Base-by-base conservation (phyloP, 2,113 vertebrate species). In the Clarias batrachus region DNA sequence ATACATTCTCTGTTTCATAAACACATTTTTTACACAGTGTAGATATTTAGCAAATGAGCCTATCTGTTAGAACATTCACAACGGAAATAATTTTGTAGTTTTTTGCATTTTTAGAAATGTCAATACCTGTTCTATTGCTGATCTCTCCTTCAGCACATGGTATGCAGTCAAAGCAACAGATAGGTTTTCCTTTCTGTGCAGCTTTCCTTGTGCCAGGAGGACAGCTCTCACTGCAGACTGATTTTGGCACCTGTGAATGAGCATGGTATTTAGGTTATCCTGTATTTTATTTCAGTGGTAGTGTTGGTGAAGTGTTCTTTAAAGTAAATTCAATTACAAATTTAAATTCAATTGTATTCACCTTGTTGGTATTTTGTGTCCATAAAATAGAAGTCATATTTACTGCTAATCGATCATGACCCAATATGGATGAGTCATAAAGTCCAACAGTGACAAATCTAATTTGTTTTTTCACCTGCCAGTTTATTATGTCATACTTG, bases 401-500 rank as follows among this genome's bases (percentile, higher is more conserved):
- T 8, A 89, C 76, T 21, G 37, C 25, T n/a, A 89, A 81, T 68
- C 66, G 82, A 41, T 89, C 27, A 13, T 79, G 82, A 74, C 59
- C 37, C 19, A 37, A 56, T 41, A 87, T 66, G 3, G 91, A 90
- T 2, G 92, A 85, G 80, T 91, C 91, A 88, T 91, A 91, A 41
- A 87, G 9, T 19, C 91, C 91, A 70, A 92, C 87, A 68, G 89
- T 59, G 11, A 81, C 76, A 89, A 92, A 92, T 78, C 87, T 21
- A 77, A 93, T 89, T 25, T 93, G 87, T 4, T 89, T 87, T 85
- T 88, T 90, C n/a, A 91, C 89, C 54, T 95, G 93, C 94, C 94
- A 95, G 86, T 95, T 95, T 27, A 95, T 91, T 16, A 95, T 63
- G 48, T 95, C 94, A 87, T 95, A 95, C 81, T 90, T 91, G 74